phyloP scores from a whole-genome alignment of 1,140 invertebrate genomes.

The Hyles vespertilio region DNA sequence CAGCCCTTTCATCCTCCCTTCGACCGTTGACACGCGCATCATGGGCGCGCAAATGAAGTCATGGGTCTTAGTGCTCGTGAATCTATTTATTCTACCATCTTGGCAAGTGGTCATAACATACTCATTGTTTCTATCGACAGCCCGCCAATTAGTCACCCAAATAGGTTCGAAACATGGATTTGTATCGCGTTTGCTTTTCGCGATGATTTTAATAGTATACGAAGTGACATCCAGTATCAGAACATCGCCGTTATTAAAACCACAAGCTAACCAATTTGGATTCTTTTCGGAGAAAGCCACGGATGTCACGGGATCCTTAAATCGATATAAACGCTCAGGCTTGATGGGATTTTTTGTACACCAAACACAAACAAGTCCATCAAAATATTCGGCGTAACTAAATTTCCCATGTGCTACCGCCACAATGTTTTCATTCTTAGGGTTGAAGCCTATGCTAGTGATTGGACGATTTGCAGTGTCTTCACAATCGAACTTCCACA shows the following conservation, averaged over 20 bases:
- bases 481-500: conserved; percentile 79
- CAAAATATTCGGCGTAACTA: conserved; percentile 66
- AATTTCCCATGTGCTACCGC: conserved; percentile 84
- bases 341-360: conserved; percentile 90
- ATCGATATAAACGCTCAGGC: conserved; percentile 84
- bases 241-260: conserved; percentile 87
- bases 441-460: conserved; percentile 79
- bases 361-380: conserved; percentile 87
- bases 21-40: conserved; percentile 79
- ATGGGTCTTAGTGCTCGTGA: conserved; percentile 70
- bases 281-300: conserved; percentile 82
- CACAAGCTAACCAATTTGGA: conserved; percentile 86
- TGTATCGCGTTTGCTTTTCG: conserved; percentile 71
- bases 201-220: conserved; percentile 72
- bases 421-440: conserved; percentile 79
- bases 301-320: conserved; percentile 82
- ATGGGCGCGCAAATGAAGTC: conserved; percentile 77
- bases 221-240: conserved; percentile 82
- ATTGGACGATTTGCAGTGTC: conserved; percentile 73
- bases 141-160: conserved; percentile 78
- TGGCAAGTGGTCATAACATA: conserved; percentile 75
- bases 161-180: conserved; percentile 81
- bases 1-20: conserved; percentile 79
- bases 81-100: conserved; percentile 78
- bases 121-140: conserved; percentile 62